Percentiles rank a stretch among this genome's conserved stretches.
phyloP scores from a whole-genome alignment of 2,888 invertebrate species.

The Lissonota sp. region DNA sequence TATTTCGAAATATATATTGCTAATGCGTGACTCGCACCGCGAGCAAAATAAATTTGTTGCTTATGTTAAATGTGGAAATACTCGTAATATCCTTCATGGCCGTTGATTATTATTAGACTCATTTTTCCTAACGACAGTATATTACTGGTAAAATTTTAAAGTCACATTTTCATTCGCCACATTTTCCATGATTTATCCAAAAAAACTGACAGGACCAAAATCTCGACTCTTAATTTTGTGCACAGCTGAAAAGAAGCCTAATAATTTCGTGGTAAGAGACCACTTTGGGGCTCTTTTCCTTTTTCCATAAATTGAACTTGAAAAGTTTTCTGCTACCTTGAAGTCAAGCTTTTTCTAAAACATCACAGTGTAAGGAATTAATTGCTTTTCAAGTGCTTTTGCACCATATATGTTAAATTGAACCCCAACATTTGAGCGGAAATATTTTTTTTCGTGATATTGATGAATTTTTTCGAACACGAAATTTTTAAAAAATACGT shows the following conservation, averaged over 20 bases:
- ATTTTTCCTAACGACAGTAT: not conserved
- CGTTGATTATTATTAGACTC: constrained; percentile 19
- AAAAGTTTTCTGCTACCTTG: too few relatives aligned
- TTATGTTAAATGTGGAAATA: constrained; percentile 19
- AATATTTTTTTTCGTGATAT: too few relatives aligned
- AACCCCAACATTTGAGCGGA: not conserved
- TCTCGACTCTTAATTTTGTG: too few relatives aligned
- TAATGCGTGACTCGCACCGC: not conserved
- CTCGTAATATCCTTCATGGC: constrained; percentile 19
- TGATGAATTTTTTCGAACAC: not conserved
- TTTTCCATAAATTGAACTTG: too few relatives aligned
- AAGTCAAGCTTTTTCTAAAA: too few relatives aligned
- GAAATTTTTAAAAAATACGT: too few relatives aligned
- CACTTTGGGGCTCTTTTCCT: too few relatives aligned
- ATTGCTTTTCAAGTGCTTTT: too few relatives aligned
- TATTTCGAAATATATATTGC: not conserved
- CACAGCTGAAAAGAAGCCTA: too few relatives aligned
- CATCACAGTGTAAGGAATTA: too few relatives aligned
- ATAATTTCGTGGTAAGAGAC: too few relatives aligned
- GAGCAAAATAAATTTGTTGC: constrained; percentile 12
- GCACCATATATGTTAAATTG: too few relatives aligned
- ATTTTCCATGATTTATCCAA: not conserved
- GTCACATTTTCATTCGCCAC: not conserved
- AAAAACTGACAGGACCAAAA: not conserved
- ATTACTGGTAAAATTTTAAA: not conserved